phyloP scores from a whole-genome alignment of 2,888 invertebrate species.

The Sphaeridia pumilis region DNA sequence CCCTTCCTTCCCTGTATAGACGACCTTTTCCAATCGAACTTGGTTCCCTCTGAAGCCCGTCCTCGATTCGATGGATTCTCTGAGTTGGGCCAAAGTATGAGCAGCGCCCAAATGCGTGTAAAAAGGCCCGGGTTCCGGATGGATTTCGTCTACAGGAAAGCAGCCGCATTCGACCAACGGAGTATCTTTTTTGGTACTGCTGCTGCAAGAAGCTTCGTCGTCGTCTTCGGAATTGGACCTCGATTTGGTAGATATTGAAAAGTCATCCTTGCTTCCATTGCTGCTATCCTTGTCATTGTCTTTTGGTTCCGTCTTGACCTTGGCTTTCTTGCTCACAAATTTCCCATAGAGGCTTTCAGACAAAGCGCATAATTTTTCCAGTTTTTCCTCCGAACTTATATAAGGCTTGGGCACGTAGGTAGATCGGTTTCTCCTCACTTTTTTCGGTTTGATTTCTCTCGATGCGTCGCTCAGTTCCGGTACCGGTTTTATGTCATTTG shows the following conservation, averaged over 20 bases:
- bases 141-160: constrained; percentile 42
- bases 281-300: not conserved
- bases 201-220: constrained; percentile 1
- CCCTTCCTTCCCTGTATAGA: constrained; percentile 91
- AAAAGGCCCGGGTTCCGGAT: constrained; percentile 83
- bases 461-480: not conserved
- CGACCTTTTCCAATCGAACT: constrained; percentile 80
- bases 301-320: not conserved
- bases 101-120: constrained; percentile 85
- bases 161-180: constrained; percentile 35
- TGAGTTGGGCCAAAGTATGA: constrained; percentile 60
- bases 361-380: constrained; percentile 12
- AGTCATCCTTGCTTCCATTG: not conserved
- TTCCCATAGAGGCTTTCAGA: constrained; percentile 11
- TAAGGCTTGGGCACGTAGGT: constrained; percentile 1
- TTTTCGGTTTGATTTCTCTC: not conserved
- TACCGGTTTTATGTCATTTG: constrained; percentile 5
- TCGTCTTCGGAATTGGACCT: constrained; percentile 16
- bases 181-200: constrained; percentile 29
- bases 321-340: constrained; percentile 4
- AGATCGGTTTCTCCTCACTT: not conserved
- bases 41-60: constrained; percentile 74
- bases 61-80: constrained; percentile 72
- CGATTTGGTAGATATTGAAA: not conserved
- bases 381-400: constrained; percentile 9